Percentiles rank a stretch among this genome's conserved stretches.
These are phyloP conservation scores for Dasysyrphus albostriatus DNA, from an alignment of 2,888 invertebrate species.

Conservation along the genomic window DNA sequence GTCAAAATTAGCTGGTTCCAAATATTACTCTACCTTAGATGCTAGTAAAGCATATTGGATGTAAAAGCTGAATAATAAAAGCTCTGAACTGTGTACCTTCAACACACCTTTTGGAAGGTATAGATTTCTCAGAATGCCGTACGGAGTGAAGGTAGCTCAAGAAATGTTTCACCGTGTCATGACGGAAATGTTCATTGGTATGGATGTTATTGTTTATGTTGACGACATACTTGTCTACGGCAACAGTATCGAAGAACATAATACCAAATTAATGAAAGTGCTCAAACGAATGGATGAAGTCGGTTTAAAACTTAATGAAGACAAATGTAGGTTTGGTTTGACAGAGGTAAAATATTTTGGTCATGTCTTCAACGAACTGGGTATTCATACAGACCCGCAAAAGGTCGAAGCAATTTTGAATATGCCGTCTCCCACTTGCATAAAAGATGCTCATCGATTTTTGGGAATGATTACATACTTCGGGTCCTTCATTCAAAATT, in stretches of 20 bases:
- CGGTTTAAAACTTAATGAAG: slow-evolving; percentile 34
- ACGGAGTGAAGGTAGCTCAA: slow-evolving; percentile 77
- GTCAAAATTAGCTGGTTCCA: slow-evolving; percentile 30
- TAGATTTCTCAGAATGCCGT: slow-evolving; percentile 72
- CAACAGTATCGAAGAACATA: slow-evolving; percentile 37
- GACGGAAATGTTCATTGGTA: slow-evolving; percentile 44
- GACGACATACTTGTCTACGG: slow-evolving; percentile 40
- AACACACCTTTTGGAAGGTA: slow-evolving; percentile 76
- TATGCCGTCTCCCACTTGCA: slow-evolving; percentile 21
- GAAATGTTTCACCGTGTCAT: slow-evolving; percentile 77
- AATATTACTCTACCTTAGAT: slow-evolving; percentile 31
- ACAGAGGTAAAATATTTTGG: slow-evolving; percentile 23
- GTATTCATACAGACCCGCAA: slow-evolving; percentile 16
- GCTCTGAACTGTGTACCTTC: slow-evolving; percentile 32
- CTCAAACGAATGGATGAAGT: slow-evolving; percentile 39
- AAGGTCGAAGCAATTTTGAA: slow-evolving; percentile 39
- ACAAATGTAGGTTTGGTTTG: slow-evolving; percentile 43
- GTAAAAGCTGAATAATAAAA: slow-evolving; percentile 25
- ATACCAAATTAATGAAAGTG: slow-evolving; percentile 16
- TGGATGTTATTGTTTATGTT: slow-evolving; percentile 53
- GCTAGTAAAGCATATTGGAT: slow-evolving; percentile 44
- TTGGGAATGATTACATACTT: slow-evolving; percentile 74
- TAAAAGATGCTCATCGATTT: not conserved
- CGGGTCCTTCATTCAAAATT: slow-evolving; percentile 70
- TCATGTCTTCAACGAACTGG: slow-evolving; percentile 38